Percentiles rank a stretch among this genome's conserved stretches.
These are phyloP conservation scores for Gambusia affinis DNA, from an alignment of 2,113 vertebrate genomes.

Conservation along the genomic window DNA sequence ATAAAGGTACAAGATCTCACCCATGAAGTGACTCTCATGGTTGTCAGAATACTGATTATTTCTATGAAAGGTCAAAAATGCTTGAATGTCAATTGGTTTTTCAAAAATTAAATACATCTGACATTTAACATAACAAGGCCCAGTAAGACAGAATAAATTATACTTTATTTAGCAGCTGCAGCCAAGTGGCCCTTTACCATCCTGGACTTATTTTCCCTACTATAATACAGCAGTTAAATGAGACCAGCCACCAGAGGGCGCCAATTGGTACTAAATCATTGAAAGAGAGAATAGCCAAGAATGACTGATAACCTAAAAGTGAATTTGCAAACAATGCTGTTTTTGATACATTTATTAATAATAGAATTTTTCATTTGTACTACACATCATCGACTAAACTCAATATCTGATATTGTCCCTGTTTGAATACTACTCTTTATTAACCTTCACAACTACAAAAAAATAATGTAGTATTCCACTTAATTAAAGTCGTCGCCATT, in stretches of 20 bases:
- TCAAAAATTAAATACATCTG: slow-evolving; percentile 39
- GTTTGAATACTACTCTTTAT: not conserved
- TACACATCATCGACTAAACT: no score
- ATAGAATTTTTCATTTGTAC: not conserved
- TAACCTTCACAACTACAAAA: not conserved
- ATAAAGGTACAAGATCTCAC: slow-evolving; percentile 83
- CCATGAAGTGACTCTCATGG: not conserved
- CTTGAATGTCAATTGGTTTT: not conserved
- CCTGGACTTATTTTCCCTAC: slow-evolving; percentile 12
- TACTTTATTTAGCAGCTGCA: not conserved
- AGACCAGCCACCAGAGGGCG: slow-evolving; percentile 51
- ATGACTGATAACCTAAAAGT: not conserved
- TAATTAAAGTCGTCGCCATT: no score
- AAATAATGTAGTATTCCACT: no score
- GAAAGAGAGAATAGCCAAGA: not conserved
- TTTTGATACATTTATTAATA: not conserved
- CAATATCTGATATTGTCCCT: not conserved
- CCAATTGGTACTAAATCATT: slow-evolving; percentile 9
- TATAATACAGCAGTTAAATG: slow-evolving; percentile 1
- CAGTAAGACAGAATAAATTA: slow-evolving; percentile 20
- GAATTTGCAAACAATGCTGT: not conserved
- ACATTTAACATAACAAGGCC: slow-evolving; percentile 43
- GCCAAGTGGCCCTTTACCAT: not conserved
- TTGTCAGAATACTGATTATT: slow-evolving; percentile 10
- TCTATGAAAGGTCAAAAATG: slow-evolving; percentile 38